A percentile compares a stretch with the other conserved stretches of the same genome.
phyloP scores from a whole-genome alignment of 2,797 vertebrate species.

The Sciaenops ocellatus region DNA sequence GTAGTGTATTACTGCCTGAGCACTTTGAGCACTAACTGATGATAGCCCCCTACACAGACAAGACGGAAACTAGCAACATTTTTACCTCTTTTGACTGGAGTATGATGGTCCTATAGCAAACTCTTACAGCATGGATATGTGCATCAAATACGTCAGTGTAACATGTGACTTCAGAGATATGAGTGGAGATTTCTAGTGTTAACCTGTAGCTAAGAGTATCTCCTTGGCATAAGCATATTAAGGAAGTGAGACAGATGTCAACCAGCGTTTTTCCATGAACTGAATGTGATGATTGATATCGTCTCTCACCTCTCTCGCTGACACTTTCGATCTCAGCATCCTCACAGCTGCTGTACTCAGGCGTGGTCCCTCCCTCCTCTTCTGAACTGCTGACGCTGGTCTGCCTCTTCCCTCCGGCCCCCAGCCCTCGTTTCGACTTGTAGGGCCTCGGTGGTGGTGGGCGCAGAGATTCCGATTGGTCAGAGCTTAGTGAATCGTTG shows the following conservation, averaged over 20 bases:
- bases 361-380: slow-evolving; percentile 97
- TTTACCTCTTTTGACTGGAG: neutral
- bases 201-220: neutral
- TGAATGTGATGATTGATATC: slow-evolving; percentile 5
- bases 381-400: slow-evolving; percentile 99
- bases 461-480: slow-evolving; percentile 96
- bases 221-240: neutral
- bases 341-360: slow-evolving; percentile 98
- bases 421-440: slow-evolving; percentile 91
- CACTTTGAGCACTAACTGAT: neutral
- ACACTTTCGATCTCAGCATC: slow-evolving; percentile 98
- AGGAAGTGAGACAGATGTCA: slow-evolving; percentile 15
- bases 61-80: neutral
- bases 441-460: slow-evolving; percentile 96
- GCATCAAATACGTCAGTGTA: slow-evolving; percentile 4
- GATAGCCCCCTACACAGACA: neutral
- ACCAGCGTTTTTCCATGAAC: slow-evolving; percentile 3
- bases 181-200: neutral
- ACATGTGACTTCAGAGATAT: neutral
- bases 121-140: neutral
- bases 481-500: slow-evolving; percentile 97
- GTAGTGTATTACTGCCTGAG: neutral
- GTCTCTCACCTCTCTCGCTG: slow-evolving; percentile 94
- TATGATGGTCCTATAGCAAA: too few relatives aligned
- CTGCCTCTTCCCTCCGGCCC: slow-evolving; percentile 91